Evolutionary conservation across 1,140 invertebrate genomes (phyloP), one percentile per base, ranked within the genome.

Genomic region (Drosophila lini): DNA sequence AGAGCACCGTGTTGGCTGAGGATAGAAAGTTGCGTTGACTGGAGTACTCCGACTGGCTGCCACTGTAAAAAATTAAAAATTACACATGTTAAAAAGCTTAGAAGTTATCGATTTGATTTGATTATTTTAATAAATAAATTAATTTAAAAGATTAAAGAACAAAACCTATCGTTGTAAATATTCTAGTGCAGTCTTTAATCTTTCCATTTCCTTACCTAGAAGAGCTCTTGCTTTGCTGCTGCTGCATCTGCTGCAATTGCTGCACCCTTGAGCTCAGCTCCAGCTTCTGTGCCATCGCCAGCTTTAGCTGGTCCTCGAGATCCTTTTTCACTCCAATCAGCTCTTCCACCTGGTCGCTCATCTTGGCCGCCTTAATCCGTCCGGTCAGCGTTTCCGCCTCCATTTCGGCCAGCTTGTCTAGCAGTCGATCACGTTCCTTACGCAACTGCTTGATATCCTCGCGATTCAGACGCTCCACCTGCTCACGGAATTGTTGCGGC

Each of bases 351-450:
- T 92, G 80, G 56, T 92, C 93, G 58, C 95, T 94, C 57, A 96
- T 93, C 64, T 95, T 94, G 45, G 95, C 94, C 22, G 94, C 94
- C 67, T 95, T 94, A 0, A 94, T 94, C 7, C 95, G 91, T 42
- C 94, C 94, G 0, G 95, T 94, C 48, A 95, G 92, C 31, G 94
- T 95, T 68, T 96, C 95, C 0, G 95, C 95, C 84, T 97, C 96
- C 86, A 96, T 94, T 81, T 96, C 95, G 5, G 95, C 94, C 5
- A 96, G 93, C 61, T 95, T 94, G 48, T 96, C 94, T 36, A 96
- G 88, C 45, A 96, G 86, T 7, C 95, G 93, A 83, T 97, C 95
- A n/a, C 96, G 94, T 80, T 97, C 96, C 41, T 93, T 93, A 6
- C 95, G 94, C 45, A 97, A 90, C 52, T 94, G 93, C 56, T 91